These are phyloP conservation scores for Protomyctophum bolini DNA, from an alignment of 2,113 vertebrate species.

Conservation along the genomic window DNA sequence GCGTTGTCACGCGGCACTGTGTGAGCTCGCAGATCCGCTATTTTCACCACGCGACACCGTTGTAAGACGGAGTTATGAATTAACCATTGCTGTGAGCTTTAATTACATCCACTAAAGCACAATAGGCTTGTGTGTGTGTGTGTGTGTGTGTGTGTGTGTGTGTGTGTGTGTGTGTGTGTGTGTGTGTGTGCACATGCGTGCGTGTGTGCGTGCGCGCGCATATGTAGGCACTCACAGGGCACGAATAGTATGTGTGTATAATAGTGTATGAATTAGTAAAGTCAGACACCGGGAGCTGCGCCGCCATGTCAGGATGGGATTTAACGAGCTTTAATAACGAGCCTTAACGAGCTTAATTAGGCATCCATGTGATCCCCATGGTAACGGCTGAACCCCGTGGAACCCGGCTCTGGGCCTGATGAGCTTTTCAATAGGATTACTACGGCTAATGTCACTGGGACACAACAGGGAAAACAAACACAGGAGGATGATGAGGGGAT, in stretches of 20 bases:
- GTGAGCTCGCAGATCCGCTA: no score
- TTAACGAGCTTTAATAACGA: constrained; percentile 76
- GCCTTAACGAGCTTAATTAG: constrained; percentile 81
- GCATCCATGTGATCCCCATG: constrained; percentile 70
- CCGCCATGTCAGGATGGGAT: constrained; percentile 69
- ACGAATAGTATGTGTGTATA: background rate
- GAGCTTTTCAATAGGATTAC: constrained; percentile 73
- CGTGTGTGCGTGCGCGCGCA: constrained; percentile 1
- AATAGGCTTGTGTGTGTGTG: constrained; percentile 27
- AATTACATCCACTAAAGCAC: constrained; percentile 63
- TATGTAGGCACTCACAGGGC: background rate
- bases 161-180: constrained; percentile 9
- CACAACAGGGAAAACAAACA: constrained; percentile 71
- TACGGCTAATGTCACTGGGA: constrained; percentile 69
- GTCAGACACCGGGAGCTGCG: constrained; percentile 62
- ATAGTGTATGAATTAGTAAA: constrained; percentile 57
- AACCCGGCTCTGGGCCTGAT: constrained; percentile 58
- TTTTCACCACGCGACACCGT: no score
- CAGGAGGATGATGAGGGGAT: constrained; percentile 32
- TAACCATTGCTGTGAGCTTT: constrained; percentile 30
- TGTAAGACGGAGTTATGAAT: no score
- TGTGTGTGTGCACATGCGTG: background rate
- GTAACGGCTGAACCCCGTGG: constrained; percentile 64
- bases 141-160: background rate
- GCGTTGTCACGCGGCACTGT: no score